Evolutionary conservation across 1,140 invertebrate genomes (phyloP), one percentile per base, ranked within the genome.

Genomic region (Monomorium pharaonis): DNA sequence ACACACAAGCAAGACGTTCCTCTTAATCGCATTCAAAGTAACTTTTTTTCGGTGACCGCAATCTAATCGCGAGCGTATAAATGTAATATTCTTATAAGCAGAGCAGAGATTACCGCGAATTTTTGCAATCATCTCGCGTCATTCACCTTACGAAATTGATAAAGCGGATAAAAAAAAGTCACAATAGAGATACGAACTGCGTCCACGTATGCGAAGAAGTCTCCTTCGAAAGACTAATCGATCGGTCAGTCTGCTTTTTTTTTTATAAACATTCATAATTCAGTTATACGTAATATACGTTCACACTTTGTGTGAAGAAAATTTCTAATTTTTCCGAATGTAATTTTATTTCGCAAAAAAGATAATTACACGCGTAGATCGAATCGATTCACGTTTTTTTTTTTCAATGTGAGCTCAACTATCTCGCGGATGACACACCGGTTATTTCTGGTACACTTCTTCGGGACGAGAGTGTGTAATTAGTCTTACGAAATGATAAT

Each of bases 11-110:
- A 10, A 84, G 47, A 24, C 44, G 30, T 37, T 49, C 24, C 18
- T 27, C 37, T 72, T 54, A 42, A 42, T 69, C 21, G 3, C 56
- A 56, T 24, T 42, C 12, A 56, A 62, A 60, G 86, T 78, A 86
- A 86, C 16, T 49, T 75, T 67, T 86, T 74, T 63, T 24, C 0
- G 14, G 7, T n/a, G n/a, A n/a, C n/a, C 12, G 2, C 67, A 86
- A 88, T 88, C 85, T 88, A 87, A 88, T 75, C 85, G 60, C 16
- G 2, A 27, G 18, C 54, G 37, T 49, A 86, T 18, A 21, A 30
- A 58, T 63, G n/a, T 12, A 24, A 33, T 14, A 3, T 9, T 51
- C 27, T 67, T 80, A 80, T n/a, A 80, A 80, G 5, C n/a, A n/a
- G 12, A 24, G 12, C n/a, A 24, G 51, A 75, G 51, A 75, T 74